Evolutionary conservation across 2,113 vertebrate species (phyloP).

Genomic region (Cryptotis parvus): DNA sequence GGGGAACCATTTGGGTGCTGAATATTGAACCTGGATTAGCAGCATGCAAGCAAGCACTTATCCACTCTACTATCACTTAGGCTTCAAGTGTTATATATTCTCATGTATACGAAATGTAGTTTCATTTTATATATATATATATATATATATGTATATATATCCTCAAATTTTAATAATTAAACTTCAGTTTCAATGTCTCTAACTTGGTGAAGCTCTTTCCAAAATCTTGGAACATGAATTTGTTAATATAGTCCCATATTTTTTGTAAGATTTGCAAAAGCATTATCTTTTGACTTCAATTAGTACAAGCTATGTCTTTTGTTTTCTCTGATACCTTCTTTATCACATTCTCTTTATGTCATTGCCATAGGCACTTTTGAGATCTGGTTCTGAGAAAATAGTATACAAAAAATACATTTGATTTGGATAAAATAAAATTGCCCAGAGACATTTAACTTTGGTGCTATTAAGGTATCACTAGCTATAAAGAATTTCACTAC

Average conservation of each 20-base stretch:
- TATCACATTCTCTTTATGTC: background rate
- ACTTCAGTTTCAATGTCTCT: background rate
- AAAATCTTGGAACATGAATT: background rate
- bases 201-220: background rate
- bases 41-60: too few species aligned
- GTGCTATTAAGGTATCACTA: background rate
- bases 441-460: background rate
- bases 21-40: too few species aligned
- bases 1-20: too few species aligned
- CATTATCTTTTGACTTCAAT: background rate
- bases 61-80: too few species aligned
- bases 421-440: background rate
- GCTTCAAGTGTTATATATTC: too few species aligned
- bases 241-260: background rate
- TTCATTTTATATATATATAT: too few species aligned
- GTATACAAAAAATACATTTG: constrained; percentile 29
- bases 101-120: too few species aligned
- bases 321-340: background rate
- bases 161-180: too few species aligned
- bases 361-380: background rate
- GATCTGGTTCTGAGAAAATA: background rate
- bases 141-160: too few species aligned
- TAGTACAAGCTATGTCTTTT: background rate
- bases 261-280: constrained; percentile 3
- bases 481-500: too few species aligned